Conservation (phyloP, 2,888 invertebrate species). For the Scelioninae gen. 2 region DNA sequence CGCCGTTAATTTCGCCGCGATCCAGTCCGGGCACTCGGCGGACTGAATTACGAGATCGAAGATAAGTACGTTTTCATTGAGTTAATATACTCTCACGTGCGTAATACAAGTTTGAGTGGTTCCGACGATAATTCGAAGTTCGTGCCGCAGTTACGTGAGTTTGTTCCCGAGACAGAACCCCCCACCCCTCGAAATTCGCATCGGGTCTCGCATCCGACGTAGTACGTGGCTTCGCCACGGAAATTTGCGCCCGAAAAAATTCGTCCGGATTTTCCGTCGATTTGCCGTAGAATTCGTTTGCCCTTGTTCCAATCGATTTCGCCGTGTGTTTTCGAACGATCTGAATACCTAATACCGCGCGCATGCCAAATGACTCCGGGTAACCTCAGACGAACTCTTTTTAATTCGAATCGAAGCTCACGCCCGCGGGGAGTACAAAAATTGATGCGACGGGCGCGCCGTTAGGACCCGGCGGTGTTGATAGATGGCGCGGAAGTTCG, state of each 20-base stretch:
- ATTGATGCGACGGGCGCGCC: background rate
- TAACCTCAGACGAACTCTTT: constrained; percentile 18
- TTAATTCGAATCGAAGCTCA: constrained; percentile 30
- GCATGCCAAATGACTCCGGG: constrained; percentile 7
- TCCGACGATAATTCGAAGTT: constrained; percentile 57
- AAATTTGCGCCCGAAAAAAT: constrained; percentile 53
- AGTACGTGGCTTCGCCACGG: constrained; percentile 29
- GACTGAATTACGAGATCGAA: constrained; percentile 55
- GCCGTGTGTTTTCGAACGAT: constrained; percentile 46
- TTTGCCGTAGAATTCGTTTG: constrained; percentile 50
- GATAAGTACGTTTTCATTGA: constrained; percentile 58
- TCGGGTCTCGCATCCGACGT: constrained; percentile 26
- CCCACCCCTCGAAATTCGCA: constrained; percentile 13
- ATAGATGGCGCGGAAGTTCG: constrained; percentile 65
- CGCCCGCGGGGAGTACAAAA: background rate
- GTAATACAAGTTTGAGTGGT: constrained; percentile 59
- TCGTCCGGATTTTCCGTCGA: constrained; percentile 47
- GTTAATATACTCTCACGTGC: constrained; percentile 56
- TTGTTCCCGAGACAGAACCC: constrained; percentile 14
- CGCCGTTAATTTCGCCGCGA: constrained; percentile 49
- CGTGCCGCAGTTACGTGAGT: constrained; percentile 54
- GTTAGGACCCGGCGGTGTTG: constrained; percentile 60
- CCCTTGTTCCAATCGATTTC: constrained; percentile 55
- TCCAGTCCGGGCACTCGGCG: constrained; percentile 16
- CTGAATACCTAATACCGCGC: constrained; percentile 49